Evolutionary conservation across 1,140 invertebrate genomes (phyloP).

Genomic region (Aphaenogaster ashmeadi): DNA sequence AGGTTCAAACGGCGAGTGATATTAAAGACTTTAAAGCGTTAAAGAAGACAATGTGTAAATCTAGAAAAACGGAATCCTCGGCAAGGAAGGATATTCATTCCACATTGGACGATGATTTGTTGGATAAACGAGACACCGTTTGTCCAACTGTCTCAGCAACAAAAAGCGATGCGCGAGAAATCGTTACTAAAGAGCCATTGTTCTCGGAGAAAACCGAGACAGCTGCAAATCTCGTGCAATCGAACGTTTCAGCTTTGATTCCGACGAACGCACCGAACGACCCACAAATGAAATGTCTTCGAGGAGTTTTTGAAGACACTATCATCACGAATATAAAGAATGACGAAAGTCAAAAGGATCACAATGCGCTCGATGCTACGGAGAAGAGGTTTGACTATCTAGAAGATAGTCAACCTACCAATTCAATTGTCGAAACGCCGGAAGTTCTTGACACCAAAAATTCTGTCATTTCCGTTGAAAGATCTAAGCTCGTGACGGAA

Average conservation of each 20-base stretch:
- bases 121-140: not conserved
- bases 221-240: not conserved
- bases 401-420: not conserved
- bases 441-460: not conserved
- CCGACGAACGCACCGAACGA: not conserved
- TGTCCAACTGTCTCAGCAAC: not conserved
- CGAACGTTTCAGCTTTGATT: not conserved
- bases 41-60: not conserved
- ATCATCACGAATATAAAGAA: not conserved
- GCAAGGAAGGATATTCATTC: not conserved
- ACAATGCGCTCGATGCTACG: not conserved
- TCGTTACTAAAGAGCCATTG: not conserved
- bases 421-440: not conserved
- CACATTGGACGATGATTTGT: not conserved
- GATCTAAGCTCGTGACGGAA: not conserved
- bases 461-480: not conserved
- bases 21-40: slow-evolving; percentile 3
- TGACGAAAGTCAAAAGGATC: not conserved
- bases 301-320: not conserved
- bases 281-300: not conserved
- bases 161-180: not conserved
- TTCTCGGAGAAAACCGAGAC: not conserved
- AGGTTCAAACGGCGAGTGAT: not conserved
- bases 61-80: slow-evolving; percentile 30
- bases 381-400: not conserved